These are phyloP conservation scores for Sepiola atlantica DNA, from an alignment of 2,888 invertebrate genomes.

Conservation along the genomic window DNA sequence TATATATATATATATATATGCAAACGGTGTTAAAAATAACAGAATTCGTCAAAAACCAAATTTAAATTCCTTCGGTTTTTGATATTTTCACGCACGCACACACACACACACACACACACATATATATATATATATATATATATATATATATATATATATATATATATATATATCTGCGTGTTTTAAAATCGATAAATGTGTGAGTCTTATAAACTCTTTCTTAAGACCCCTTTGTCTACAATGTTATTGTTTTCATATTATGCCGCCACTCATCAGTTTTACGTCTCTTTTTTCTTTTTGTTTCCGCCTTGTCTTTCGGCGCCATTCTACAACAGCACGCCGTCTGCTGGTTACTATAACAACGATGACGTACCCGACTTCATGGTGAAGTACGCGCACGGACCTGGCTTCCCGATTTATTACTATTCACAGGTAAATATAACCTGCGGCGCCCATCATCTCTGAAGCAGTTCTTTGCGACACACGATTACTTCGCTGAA, in stretches of 20 bases:
- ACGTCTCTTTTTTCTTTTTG: background rate
- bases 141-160: background rate
- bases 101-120: background rate
- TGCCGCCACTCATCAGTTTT: background rate
- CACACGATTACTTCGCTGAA: background rate
- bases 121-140: background rate
- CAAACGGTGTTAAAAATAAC: no score
- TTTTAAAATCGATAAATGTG: background rate
- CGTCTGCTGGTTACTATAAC: conserved; percentile 86
- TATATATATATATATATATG: no score
- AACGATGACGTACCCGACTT: conserved; percentile 86
- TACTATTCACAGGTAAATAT: conserved; percentile 82
- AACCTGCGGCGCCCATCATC: background rate
- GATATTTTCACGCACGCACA: no score
- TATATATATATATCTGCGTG: background rate
- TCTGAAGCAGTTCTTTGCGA: background rate
- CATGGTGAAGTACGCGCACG: conserved; percentile 82
- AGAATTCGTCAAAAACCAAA: no score
- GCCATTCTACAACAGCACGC: conserved; percentile 78
- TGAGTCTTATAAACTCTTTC: no score
- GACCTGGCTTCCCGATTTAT: conserved; percentile 84
- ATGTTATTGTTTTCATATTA: background rate
- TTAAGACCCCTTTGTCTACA: background rate
- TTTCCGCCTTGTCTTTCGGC: background rate
- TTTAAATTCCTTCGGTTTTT: no score